A percentile compares a stretch with the other conserved stretches of the same genome.
These are phyloP conservation scores for Enoplosus armatus DNA, from an alignment of 2,797 vertebrate genomes.

Conservation along the genomic window DNA sequence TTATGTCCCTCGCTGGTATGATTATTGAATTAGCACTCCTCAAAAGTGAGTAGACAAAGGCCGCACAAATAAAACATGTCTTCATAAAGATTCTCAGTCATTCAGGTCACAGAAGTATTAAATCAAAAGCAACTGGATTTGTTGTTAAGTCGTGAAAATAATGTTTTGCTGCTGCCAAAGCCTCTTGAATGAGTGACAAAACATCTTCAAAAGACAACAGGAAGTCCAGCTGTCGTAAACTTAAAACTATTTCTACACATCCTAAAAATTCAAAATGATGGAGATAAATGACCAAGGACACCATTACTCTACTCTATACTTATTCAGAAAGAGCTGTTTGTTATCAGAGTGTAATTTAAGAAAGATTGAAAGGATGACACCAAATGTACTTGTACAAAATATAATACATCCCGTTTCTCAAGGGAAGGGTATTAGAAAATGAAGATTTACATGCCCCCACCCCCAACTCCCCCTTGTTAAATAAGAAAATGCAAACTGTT, in stretches of 20 bases:
- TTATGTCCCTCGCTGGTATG: slow-evolving; percentile 4
- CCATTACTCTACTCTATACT: slow-evolving; percentile 8
- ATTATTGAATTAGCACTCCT: slow-evolving; percentile 37
- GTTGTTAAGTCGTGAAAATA: slow-evolving; percentile 4
- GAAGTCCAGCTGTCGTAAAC: slow-evolving; percentile 27
- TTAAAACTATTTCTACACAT: neutral
- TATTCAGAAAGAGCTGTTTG: neutral
- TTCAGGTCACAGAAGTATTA: slow-evolving; percentile 6
- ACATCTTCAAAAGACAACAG: slow-evolving; percentile 27
- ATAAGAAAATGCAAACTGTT: slow-evolving; percentile 57
- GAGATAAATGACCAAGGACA: slow-evolving; percentile 6
- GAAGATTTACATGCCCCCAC: slow-evolving; percentile 26
- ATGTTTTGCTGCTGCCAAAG: slow-evolving; percentile 13
- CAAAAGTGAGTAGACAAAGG: slow-evolving; percentile 33
- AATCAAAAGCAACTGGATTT: slow-evolving; percentile 20
- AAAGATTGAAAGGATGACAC: slow-evolving; percentile 38
- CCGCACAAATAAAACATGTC: slow-evolving; percentile 22
- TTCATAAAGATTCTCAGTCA: slow-evolving; percentile 12
- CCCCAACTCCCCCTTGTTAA: slow-evolving; percentile 28
- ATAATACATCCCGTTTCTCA: slow-evolving; percentile 40
- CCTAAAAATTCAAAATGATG: neutral
- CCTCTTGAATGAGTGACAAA: slow-evolving; percentile 18
- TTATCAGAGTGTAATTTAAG: slow-evolving; percentile 25
- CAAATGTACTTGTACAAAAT: slow-evolving; percentile 49
- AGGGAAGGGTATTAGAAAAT: slow-evolving; percentile 37